These are phyloP conservation scores for Lordiphosa clarofinis DNA, from an alignment of 1,140 invertebrate species.

Conservation along the genomic window DNA sequence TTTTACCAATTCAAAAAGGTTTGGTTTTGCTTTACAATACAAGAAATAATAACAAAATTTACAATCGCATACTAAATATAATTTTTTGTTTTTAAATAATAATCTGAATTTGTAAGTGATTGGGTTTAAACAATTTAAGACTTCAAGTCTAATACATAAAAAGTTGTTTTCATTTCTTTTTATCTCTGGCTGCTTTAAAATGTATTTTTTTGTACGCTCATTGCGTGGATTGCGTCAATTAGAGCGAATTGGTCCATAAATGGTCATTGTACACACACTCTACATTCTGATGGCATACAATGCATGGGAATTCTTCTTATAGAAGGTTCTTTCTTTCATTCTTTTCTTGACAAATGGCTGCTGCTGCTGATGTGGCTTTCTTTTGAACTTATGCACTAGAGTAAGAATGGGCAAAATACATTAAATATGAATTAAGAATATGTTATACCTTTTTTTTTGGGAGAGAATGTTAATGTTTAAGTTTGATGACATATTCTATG, in stretches of 20 bases:
- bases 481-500: slow-evolving; percentile 45
- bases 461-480: slow-evolving; percentile 6
- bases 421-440: slow-evolving; percentile 26
- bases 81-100: slow-evolving; percentile 30
- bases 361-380: background rate
- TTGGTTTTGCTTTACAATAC: slow-evolving; percentile 32
- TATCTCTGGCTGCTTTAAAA: slow-evolving; percentile 17
- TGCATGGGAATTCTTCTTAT: slow-evolving; percentile 73
- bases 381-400: slow-evolving; percentile 31
- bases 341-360: slow-evolving; percentile 37
- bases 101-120: slow-evolving; percentile 23
- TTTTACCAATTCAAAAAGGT: slow-evolving; percentile 56
- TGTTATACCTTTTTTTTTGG: background rate
- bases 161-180: slow-evolving; percentile 13
- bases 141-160: slow-evolving; percentile 71
- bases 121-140: slow-evolving; percentile 58
- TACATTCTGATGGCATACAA: slow-evolving; percentile 32
- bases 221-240: slow-evolving; percentile 74
- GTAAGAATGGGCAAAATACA: slow-evolving; percentile 30
- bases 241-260: slow-evolving; percentile 79
- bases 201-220: slow-evolving; percentile 61
- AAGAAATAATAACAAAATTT: slow-evolving; percentile 44
- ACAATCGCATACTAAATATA: slow-evolving; percentile 49
- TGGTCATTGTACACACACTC: slow-evolving; percentile 53
- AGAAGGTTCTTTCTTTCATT: slow-evolving; percentile 53